Conservation (phyloP, 2,888 invertebrate genomes). For the Eutolmus rufibarbis region DNA sequence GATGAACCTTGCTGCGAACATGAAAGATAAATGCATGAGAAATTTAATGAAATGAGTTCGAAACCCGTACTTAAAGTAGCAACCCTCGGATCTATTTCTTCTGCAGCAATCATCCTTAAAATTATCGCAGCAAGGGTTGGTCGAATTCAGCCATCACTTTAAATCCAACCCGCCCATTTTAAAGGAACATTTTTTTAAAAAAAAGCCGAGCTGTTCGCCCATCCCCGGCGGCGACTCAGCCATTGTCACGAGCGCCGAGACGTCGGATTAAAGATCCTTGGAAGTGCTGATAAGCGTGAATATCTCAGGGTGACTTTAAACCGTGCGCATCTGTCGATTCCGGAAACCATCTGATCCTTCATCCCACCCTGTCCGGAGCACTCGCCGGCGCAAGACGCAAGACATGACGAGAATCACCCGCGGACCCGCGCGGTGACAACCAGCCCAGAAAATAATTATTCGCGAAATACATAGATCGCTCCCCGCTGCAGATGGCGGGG, state of each 20-base stretch:
- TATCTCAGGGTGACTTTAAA: not conserved
- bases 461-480: conserved; percentile 34
- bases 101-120: not conserved
- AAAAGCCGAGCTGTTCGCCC: not conserved
- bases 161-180: conserved; percentile 23
- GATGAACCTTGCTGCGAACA: not conserved
- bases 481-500: not conserved
- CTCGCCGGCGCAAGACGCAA: not conserved
- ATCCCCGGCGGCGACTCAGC: not conserved
- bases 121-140: conserved; percentile 37
- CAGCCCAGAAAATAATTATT: conserved; percentile 20
- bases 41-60: not conserved
- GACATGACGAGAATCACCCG: not conserved
- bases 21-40: not conserved
- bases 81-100: not conserved
- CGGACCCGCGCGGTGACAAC: not conserved
- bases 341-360: not conserved
- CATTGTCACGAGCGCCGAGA: conserved; percentile 13
- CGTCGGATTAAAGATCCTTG: conserved; percentile 26
- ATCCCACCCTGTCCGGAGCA: not conserved
- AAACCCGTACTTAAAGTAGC: conserved; percentile 16
- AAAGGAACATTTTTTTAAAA: not conserved
- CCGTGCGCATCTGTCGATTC: conserved; percentile 34
- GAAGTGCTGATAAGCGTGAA: conserved; percentile 35
- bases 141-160: not conserved